phyloP scores from a whole-genome alignment of 1,140 invertebrate species.

The Trichonephila clavipes region DNA sequence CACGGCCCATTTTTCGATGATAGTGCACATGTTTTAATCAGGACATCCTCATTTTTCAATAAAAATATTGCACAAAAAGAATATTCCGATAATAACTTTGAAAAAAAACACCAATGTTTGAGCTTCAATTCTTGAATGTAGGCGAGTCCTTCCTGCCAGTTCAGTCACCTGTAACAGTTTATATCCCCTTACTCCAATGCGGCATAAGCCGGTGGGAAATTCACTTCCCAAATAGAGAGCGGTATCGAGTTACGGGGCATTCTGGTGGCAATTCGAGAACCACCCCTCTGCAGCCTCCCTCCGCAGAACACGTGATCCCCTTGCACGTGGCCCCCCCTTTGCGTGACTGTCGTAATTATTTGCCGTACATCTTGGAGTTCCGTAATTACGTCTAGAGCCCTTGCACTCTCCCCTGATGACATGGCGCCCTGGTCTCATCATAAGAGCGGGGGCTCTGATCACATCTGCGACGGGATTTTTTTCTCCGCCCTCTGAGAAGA shows the following conservation, averaged over 20 bases:
- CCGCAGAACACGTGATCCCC: not conserved
- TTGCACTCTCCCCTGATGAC: constrained; percentile 13
- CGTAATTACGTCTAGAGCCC: constrained; percentile 34
- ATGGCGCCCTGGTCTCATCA: constrained; percentile 1
- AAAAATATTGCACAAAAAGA: too few species aligned
- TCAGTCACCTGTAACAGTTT: not conserved
- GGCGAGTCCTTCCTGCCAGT: not conserved
- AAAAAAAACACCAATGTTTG: too few species aligned
- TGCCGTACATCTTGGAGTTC: constrained; percentile 22
- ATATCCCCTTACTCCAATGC: not conserved
- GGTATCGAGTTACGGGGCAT: constrained; percentile 23
- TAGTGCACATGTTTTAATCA: too few species aligned
- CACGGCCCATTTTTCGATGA: too few species aligned
- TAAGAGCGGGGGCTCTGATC: not conserved
- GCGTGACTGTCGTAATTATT: constrained; percentile 49
- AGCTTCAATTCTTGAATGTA: too few species aligned
- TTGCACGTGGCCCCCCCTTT: constrained; percentile 24
- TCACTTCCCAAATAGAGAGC: not conserved
- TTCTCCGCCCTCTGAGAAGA: not conserved
- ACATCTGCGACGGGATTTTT: not conserved
- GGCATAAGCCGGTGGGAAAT: not conserved
- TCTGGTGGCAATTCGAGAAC: constrained; percentile 24
- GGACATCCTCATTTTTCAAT: too few species aligned
- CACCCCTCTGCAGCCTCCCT: not conserved
- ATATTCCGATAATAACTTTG: too few species aligned